Percentiles rank a stretch among this genome's conserved stretches.
phyloP scores from a whole-genome alignment of 2,888 invertebrate species.

The Urechis unicinctus region DNA sequence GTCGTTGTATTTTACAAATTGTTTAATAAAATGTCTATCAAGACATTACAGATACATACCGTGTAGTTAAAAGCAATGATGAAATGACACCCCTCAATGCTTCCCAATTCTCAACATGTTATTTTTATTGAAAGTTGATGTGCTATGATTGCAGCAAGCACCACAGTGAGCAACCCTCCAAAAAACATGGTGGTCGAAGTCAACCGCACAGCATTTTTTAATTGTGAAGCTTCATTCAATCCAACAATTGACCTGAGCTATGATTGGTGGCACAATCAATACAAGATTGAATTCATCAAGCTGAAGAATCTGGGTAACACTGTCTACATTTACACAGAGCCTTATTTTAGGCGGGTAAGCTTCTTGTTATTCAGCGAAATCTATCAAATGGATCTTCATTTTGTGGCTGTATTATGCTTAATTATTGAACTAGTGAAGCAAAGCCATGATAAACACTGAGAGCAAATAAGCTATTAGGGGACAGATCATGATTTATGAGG shows the following conservation, averaged over 20 bases:
- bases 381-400: neutral
- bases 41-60: too few species aligned
- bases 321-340: conserved; percentile 19
- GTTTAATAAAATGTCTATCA: too few species aligned
- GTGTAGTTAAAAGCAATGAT: too few species aligned
- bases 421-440: too few species aligned
- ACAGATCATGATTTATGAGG: too few species aligned
- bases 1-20: too few species aligned
- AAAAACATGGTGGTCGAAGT: conserved; percentile 23
- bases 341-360: conserved; percentile 26
- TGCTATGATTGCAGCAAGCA: conserved; percentile 20
- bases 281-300: conserved; percentile 23
- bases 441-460: too few species aligned
- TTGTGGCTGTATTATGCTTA: neutral
- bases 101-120: neutral
- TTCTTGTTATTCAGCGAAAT: neutral
- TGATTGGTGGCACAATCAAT: conserved; percentile 36
- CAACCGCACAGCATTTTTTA: conserved; percentile 35
- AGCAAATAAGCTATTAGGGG: too few species aligned
- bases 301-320: conserved; percentile 15
- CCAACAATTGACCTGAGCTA: conserved; percentile 30
- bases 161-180: conserved; percentile 24
- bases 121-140: too few species aligned
- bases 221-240: conserved; percentile 33
- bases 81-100: neutral